phyloP scores from a whole-genome alignment of 2,113 vertebrate genomes.

The Diadophis punctatus region DNA sequence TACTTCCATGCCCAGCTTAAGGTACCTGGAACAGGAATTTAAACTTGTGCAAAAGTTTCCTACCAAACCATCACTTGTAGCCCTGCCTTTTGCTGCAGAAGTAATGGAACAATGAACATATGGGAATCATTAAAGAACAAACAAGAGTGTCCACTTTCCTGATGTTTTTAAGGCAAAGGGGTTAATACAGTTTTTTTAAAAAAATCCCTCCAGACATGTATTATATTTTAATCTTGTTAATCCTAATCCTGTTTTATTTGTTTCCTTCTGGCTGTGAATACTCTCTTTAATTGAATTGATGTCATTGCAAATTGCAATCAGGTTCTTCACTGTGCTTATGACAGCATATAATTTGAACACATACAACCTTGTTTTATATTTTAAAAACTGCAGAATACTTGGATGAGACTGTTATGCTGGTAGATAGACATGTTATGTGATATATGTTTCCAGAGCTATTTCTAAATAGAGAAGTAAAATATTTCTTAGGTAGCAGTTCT shows the following conservation, averaged over 20 bases:
- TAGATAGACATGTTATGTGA: neutral
- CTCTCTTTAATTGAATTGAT: neutral
- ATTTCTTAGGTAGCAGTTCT: neutral
- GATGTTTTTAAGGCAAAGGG: neutral
- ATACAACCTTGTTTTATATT: neutral
- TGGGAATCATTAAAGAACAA: neutral
- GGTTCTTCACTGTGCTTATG: neutral
- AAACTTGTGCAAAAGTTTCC: neutral
- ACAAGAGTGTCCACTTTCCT: neutral
- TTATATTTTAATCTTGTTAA: neutral
- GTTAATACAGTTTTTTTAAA: neutral
- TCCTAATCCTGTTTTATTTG: neutral
- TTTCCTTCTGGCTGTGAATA: neutral
- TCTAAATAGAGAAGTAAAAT: neutral
- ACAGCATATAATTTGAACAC: neutral
- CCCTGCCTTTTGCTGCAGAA: neutral
- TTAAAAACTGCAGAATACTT: neutral
- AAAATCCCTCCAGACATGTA: neutral
- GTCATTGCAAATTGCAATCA: neutral
- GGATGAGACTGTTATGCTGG: neutral
- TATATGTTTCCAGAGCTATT: neutral
- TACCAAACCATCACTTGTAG: neutral
- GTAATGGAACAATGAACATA: neutral
- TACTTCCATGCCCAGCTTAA: neutral
- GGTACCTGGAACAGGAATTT: neutral